These are phyloP conservation scores for Manis crassicaudata DNA, from an alignment of 2,797 vertebrate genomes.

Conservation along the genomic window DNA sequence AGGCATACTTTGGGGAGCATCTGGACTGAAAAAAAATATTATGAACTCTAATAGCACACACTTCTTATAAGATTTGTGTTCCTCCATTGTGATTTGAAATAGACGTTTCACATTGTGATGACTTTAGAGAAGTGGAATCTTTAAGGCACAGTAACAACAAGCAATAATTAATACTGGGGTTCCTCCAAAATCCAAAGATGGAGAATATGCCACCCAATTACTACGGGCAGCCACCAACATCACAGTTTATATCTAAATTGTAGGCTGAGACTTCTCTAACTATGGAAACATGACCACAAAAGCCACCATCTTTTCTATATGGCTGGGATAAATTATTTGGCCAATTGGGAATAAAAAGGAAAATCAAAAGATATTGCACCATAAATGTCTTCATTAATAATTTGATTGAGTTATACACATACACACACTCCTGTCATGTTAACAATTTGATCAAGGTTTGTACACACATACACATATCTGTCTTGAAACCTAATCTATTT, in stretches of 20 bases:
- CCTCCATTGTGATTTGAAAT: not conserved
- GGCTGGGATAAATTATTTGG: not conserved
- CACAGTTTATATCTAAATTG: not conserved
- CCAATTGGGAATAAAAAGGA: not conserved
- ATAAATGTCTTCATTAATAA: not conserved
- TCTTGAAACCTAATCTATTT: not conserved
- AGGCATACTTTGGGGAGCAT: not conserved
- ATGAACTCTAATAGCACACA: not conserved
- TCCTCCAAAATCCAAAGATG: not conserved
- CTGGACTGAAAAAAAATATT: not conserved
- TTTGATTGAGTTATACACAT: not conserved
- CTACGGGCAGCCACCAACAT: not conserved
- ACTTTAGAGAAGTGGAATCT: not conserved
- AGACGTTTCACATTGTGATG: not conserved
- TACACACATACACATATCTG: too few species aligned
- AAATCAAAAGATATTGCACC: not conserved
- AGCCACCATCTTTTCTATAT: not conserved
- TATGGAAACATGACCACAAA: not conserved
- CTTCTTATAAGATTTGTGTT: not conserved
- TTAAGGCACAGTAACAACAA: not conserved
- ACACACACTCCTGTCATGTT: not conserved
- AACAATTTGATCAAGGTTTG: not conserved
- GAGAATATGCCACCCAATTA: not conserved
- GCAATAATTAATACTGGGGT: not conserved
- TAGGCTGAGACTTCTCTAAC: not conserved